phyloP scores from a whole-genome alignment of 30 jellyfish, hydroid and myxozoan genomes.

The Hydra vulgaris region DNA sequence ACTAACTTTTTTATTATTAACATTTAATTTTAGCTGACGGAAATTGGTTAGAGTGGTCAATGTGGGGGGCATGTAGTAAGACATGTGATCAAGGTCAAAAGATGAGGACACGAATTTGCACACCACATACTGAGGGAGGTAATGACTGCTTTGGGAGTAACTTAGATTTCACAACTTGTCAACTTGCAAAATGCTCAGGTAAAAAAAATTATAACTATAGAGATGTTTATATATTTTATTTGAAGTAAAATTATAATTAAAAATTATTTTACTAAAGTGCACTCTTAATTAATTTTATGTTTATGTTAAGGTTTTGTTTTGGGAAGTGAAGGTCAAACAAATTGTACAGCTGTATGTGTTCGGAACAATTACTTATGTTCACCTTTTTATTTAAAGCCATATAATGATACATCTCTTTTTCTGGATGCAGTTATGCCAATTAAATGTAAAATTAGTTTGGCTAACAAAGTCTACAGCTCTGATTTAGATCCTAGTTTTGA shows the following conservation, averaged over 20 bases:
- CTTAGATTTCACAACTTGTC: background rate
- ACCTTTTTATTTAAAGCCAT: background rate
- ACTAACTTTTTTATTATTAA: too few species aligned
- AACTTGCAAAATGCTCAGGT: background rate
- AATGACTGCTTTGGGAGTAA: background rate
- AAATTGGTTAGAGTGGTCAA: background rate
- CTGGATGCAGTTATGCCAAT: background rate
- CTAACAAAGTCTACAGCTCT: background rate
- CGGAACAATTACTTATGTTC: background rate
- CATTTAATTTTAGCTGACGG: background rate
- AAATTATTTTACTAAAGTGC: too few species aligned
- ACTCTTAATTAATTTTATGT: background rate
- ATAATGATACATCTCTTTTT: background rate
- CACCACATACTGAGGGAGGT: background rate
- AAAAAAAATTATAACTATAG: too few species aligned
- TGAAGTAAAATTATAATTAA: too few species aligned
- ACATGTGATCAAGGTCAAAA: background rate
- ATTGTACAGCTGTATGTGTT: background rate
- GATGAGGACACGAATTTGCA: background rate
- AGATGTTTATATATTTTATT: too few species aligned
- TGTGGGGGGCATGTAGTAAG: background rate
- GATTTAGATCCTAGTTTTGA: background rate
- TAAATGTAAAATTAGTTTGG: background rate
- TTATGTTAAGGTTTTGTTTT: background rate
- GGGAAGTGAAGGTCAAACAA: background rate